Conservation (phyloP, 2,113 vertebrate species). For the Lichenostomus cassidix region DNA sequence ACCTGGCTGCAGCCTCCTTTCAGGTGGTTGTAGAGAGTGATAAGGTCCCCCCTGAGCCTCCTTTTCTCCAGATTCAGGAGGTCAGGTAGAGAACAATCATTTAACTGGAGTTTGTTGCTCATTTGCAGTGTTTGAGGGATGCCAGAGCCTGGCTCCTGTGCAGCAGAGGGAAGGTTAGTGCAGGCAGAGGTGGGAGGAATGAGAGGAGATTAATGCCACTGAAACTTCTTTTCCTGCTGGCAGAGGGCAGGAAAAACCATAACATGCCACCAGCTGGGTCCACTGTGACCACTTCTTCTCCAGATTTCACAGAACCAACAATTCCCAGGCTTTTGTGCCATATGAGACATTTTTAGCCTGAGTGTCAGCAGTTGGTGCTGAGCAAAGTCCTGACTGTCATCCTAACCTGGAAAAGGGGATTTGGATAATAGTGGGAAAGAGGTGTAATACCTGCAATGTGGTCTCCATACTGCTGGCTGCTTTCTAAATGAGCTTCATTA, state of each 20-base stretch:
- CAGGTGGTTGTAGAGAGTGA: neutral
- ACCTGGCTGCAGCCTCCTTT: neutral
- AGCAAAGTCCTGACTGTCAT: fast-evolving
- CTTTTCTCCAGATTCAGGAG: neutral
- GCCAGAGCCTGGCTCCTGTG: neutral
- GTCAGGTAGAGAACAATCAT: neutral
- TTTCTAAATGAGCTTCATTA: conserved; percentile 32
- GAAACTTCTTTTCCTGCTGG: neutral
- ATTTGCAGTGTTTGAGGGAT: neutral
- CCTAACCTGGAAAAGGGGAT: neutral
- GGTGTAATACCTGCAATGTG: neutral
- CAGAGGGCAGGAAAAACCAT: neutral
- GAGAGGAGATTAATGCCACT: neutral
- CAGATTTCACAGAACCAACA: fast-evolving
- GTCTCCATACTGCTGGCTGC: neutral
- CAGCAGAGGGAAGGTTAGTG: neutral
- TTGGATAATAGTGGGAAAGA: neutral
- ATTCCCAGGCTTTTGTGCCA: neutral
- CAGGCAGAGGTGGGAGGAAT: neutral
- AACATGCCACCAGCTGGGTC: neutral
- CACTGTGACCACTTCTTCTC: fast-evolving
- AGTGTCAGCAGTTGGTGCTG: neutral
- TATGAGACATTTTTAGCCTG: neutral
- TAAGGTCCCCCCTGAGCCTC: neutral
- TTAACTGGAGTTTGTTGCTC: neutral